phyloP scores from a whole-genome alignment of 1,140 invertebrate genomes.

The Fopius arisanus region DNA sequence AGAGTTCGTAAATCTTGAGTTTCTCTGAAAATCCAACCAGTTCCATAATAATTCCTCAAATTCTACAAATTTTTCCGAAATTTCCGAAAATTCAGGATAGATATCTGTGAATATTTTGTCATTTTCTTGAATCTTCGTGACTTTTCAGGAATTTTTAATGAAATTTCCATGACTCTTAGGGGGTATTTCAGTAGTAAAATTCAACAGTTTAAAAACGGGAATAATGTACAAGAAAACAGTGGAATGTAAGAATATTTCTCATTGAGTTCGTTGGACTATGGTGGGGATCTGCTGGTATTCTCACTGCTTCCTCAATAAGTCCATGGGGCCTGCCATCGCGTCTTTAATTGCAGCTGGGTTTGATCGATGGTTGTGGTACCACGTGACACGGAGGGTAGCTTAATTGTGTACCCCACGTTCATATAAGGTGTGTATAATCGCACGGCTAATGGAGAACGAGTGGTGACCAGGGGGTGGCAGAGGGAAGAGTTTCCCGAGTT shows the following conservation, averaged over 20 bases:
- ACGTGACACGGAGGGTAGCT: slow-evolving; percentile 8
- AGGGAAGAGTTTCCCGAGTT: slow-evolving; percentile 1
- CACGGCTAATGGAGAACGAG: neutral
- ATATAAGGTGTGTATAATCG: neutral
- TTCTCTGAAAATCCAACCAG: too few relatives aligned
- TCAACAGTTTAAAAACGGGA: neutral
- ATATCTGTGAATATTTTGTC: too few relatives aligned
- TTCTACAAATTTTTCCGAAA: too few relatives aligned
- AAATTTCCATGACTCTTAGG: too few relatives aligned
- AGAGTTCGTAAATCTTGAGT: too few relatives aligned
- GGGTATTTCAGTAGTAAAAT: too few relatives aligned
- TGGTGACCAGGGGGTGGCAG: neutral
- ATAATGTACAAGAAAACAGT: neutral
- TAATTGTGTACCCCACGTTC: slow-evolving; percentile 7
- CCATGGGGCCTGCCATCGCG: neutral
- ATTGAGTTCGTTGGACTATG: neutral
- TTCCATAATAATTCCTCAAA: too few relatives aligned
- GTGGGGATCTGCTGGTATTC: neutral
- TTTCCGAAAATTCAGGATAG: too few relatives aligned
- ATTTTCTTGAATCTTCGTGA: too few relatives aligned
- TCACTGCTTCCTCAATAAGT: neutral
- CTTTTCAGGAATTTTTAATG: too few relatives aligned
- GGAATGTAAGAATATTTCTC: neutral
- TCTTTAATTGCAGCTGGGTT: slow-evolving; percentile 15
- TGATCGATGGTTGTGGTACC: neutral